Evolutionary conservation across 2,888 invertebrate genomes (phyloP).

Genomic region (Flexamia atlantica): DNA sequence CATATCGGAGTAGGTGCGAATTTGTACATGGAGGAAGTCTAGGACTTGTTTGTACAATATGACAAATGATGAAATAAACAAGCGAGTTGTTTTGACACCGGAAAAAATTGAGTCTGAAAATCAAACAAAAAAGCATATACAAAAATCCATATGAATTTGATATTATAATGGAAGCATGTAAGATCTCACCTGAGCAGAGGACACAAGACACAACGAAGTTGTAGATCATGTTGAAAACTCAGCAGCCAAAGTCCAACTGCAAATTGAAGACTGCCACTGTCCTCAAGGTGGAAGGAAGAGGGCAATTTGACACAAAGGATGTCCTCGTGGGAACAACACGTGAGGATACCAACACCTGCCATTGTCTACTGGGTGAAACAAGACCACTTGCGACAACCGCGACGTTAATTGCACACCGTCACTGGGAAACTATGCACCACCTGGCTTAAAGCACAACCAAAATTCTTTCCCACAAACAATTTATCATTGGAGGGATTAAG

Average conservation of each 20-base stretch:
- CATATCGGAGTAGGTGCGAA: no score
- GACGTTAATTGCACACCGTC: neutral
- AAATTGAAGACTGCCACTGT: neutral
- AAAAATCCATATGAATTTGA: no score
- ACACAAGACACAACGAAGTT: neutral
- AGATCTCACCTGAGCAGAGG: neutral
- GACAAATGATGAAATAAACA: no score
- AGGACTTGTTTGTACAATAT: no score
- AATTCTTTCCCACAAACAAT: neutral
- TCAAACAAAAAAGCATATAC: no score
- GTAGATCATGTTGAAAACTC: neutral
- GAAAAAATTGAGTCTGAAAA: no score
- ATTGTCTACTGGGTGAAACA: neutral
- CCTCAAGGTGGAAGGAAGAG: constrained; percentile 43
- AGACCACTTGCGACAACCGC: neutral
- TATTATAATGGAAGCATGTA: no score
- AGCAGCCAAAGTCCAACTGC: constrained; percentile 7
- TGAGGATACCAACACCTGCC: constrained; percentile 32
- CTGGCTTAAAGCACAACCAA: neutral
- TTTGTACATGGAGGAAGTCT: no score
- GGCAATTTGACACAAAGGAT: constrained; percentile 51
- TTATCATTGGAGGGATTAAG: no score
- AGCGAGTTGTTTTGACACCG: no score
- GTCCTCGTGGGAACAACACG: constrained; percentile 38
- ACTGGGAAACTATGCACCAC: constrained; percentile 30